These are phyloP conservation scores for Pinctada fucata DNA, from an alignment of 2,888 invertebrate genomes.

Conservation along the genomic window DNA sequence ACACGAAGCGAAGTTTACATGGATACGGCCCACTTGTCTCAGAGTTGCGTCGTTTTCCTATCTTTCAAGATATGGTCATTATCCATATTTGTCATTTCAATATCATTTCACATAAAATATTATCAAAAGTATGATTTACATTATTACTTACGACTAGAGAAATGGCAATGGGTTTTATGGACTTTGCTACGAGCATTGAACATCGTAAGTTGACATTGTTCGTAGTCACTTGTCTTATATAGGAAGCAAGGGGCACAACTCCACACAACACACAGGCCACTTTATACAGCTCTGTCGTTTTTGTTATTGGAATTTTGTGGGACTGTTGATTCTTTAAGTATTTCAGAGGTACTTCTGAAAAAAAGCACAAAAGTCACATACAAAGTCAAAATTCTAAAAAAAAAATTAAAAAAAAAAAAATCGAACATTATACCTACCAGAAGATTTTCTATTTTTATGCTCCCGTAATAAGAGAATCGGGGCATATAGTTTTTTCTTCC, in stretches of 20 bases:
- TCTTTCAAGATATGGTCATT: no score
- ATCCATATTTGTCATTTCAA: no score
- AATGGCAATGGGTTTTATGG: conserved; percentile 60
- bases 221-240: conserved; percentile 47
- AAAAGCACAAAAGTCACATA: background rate
- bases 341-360: conserved; percentile 46
- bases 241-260: conserved; percentile 55
- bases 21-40: no score
- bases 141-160: conserved; percentile 57
- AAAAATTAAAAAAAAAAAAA: background rate
- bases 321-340: conserved; percentile 39
- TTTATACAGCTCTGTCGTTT: conserved; percentile 53
- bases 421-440: background rate
- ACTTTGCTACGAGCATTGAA: conserved; percentile 37
- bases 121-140: no score
- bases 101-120: no score
- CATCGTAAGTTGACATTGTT: conserved; percentile 36
- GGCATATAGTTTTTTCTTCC: background rate
- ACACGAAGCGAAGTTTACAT: no score
- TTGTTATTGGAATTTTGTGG: conserved; percentile 31
- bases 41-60: no score
- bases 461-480: no score
- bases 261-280: conserved; percentile 52
- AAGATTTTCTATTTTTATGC: no score
- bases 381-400: background rate